Evolutionary conservation across 1,140 invertebrate species (phyloP).

Genomic region (Cotesia typhae): DNA sequence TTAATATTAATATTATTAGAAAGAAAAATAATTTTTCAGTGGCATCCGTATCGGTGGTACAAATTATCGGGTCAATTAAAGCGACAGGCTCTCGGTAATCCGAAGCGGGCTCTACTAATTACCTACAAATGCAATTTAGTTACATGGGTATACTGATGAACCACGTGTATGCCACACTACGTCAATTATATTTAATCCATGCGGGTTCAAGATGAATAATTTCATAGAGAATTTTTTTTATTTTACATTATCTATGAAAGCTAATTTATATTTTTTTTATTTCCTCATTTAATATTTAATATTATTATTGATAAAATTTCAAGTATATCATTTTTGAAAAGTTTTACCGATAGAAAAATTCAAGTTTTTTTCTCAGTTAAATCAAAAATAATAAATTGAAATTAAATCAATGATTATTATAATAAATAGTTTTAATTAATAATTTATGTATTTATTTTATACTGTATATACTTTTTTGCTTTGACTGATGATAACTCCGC

Average conservation of each 20-base stretch:
- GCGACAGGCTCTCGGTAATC: slow-evolving; percentile 61
- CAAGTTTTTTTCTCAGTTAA: too few relatives aligned
- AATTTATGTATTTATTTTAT: too few relatives aligned
- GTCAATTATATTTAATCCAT: slow-evolving; percentile 17
- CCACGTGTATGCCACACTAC: slow-evolving; percentile 21
- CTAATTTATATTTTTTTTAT: neutral
- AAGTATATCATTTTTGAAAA: too few relatives aligned
- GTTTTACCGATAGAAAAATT: too few relatives aligned
- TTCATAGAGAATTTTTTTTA: too few relatives aligned
- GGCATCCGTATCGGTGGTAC: slow-evolving; percentile 42
- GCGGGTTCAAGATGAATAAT: slow-evolving; percentile 7
- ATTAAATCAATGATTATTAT: too few relatives aligned
- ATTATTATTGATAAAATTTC: too few relatives aligned
- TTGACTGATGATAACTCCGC: too few relatives aligned
- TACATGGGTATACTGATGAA: slow-evolving; percentile 48
- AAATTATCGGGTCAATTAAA: slow-evolving; percentile 62
- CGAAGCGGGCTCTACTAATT: slow-evolving; percentile 60
- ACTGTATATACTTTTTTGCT: too few relatives aligned
- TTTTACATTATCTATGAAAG: neutral
- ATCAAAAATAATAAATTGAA: too few relatives aligned
- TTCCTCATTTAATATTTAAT: neutral
- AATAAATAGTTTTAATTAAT: too few relatives aligned
- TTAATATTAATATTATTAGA: slow-evolving; percentile 11
- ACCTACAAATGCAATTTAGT: slow-evolving; percentile 63
- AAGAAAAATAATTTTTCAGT: slow-evolving; percentile 11